Conservation (phyloP, 2,797 vertebrate genomes). For the Tapera naevia region DNA sequence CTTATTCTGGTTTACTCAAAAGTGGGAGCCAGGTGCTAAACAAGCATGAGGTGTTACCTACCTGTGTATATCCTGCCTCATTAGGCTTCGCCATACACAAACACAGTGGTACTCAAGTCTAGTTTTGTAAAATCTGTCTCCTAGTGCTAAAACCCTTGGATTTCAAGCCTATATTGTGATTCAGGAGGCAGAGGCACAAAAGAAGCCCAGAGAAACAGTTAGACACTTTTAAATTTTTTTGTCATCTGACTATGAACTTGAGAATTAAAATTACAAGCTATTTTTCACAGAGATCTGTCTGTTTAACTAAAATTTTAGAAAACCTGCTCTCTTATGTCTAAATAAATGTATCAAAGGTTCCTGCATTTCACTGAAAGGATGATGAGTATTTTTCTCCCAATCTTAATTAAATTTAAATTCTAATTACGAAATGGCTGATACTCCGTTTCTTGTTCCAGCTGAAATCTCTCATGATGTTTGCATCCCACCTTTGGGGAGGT, state of each 20-base stretch:
- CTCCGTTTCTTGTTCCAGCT: conserved; percentile 7
- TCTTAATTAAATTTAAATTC: conserved; percentile 45
- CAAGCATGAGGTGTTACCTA: accelerated
- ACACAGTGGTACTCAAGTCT: background rate
- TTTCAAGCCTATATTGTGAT: background rate
- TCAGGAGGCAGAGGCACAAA: background rate
- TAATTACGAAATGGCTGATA: background rate
- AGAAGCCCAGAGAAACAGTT: background rate
- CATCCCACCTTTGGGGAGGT: background rate
- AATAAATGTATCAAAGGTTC: background rate
- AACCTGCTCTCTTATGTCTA: background rate
- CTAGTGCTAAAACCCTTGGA: background rate
- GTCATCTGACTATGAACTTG: background rate
- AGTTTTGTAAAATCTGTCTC: background rate
- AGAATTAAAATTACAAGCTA: background rate
- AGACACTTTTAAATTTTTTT: background rate
- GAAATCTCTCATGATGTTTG: background rate
- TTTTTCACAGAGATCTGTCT: background rate
- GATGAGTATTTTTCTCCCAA: conserved; percentile 14
- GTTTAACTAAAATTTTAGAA: background rate
- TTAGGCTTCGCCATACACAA: background rate
- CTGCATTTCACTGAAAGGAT: background rate
- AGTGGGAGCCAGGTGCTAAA: background rate
- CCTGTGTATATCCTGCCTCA: background rate
- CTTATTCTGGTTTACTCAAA: background rate